These are phyloP conservation scores for Portunus trituberculatus DNA, from an alignment of 1,140 invertebrate genomes.

Conservation along the genomic window DNA sequence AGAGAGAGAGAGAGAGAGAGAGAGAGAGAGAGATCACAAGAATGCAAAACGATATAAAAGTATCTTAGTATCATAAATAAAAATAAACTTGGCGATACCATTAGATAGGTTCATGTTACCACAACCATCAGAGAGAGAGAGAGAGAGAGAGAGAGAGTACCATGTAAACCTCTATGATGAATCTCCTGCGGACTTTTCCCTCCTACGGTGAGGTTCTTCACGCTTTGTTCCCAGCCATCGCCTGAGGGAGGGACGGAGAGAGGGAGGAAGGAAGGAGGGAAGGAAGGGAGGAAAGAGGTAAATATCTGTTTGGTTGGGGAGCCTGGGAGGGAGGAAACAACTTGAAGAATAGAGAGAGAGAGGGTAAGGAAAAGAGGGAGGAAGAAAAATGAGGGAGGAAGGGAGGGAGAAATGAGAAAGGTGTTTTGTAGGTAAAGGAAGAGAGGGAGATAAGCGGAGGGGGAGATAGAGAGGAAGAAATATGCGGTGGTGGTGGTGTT, in stretches of 20 bases:
- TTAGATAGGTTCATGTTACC: too few relatives aligned
- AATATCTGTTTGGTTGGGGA: background rate
- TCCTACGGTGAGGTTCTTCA: background rate
- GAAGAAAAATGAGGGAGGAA: background rate
- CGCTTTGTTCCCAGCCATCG: background rate
- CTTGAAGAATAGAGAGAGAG: background rate
- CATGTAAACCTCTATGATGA: background rate
- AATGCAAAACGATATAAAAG: too few relatives aligned
- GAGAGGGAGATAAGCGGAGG: background rate
- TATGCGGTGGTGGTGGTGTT: too few relatives aligned
- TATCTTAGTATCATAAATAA: too few relatives aligned
- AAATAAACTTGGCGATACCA: too few relatives aligned
- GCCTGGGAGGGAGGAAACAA: background rate
- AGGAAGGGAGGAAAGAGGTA: background rate
- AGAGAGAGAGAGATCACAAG: too few relatives aligned
- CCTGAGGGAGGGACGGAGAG: background rate
- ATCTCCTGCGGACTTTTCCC: background rate
- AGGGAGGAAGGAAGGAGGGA: background rate
- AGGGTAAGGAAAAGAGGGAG: background rate
- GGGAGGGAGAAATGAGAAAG: background rate
- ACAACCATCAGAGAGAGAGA: too few relatives aligned
- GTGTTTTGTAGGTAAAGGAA: background rate
- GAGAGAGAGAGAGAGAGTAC: too few relatives aligned
- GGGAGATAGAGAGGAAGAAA: background rate
- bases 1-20: too few relatives aligned